Evolutionary conservation across 35 echinoderm and acorn worm genomes (phyloP).

Genomic region (Strongylocentrotus purpuratus): DNA sequence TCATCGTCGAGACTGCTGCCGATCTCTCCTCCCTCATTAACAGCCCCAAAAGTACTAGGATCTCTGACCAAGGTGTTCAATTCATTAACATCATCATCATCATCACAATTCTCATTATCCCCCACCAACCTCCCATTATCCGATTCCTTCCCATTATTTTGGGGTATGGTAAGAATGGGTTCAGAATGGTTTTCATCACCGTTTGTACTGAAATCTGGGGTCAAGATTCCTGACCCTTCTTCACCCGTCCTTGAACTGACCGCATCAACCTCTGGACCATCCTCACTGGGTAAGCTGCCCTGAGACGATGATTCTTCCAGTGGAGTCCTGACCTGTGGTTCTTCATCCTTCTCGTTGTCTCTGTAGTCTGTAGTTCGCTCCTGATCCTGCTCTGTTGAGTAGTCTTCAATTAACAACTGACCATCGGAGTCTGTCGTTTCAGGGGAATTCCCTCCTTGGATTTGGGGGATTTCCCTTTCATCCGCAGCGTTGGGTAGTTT

Average conservation of each 20-base stretch:
- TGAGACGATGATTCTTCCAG: conserved; percentile 39
- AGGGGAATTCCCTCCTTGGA: not conserved
- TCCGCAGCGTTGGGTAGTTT: not conserved
- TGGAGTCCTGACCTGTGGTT: conserved; percentile 32
- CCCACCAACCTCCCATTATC: conserved; percentile 34
- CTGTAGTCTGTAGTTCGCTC: not conserved
- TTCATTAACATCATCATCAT: conserved; percentile 3
- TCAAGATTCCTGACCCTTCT: conserved; percentile 12
- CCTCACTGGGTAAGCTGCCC: not conserved
- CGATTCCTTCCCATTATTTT: not conserved
- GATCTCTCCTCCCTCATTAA: conserved; percentile 24
- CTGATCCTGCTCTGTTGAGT: not conserved
- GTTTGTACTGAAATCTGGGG: conserved; percentile 49
- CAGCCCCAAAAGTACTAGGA: conserved; percentile 40
- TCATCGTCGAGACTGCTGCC: not conserved
- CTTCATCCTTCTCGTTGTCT: not conserved
- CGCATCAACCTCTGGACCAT: not conserved
- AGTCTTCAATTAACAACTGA: not conserved
- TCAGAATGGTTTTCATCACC: conserved; percentile 11
- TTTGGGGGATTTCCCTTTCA: not conserved
- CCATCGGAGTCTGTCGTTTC: not conserved
- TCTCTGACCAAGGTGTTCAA: conserved; percentile 21
- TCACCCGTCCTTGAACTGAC: conserved; percentile 41
- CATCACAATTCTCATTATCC: not conserved
- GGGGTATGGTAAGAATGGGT: not conserved